Percentiles rank a stretch among this genome's conserved stretches.
Conservation (phyloP, 2,888 invertebrate species). For the Sarcophaga caerulescens region DNA sequence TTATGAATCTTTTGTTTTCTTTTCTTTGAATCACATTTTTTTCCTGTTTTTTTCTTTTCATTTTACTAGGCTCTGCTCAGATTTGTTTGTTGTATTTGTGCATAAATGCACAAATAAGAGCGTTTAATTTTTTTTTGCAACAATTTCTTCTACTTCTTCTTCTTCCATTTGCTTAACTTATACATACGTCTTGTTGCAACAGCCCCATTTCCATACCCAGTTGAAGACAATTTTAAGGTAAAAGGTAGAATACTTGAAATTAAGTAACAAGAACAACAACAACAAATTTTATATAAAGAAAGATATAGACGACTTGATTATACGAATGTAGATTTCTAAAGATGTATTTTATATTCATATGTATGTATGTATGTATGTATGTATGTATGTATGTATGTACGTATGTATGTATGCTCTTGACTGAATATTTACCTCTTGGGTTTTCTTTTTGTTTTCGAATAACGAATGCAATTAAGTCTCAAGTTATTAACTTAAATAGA, state of each 20-base stretch:
- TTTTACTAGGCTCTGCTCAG: conserved; percentile 7
- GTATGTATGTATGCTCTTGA: conserved; percentile 16
- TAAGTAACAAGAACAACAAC: conserved; percentile 60
- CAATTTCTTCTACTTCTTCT: conserved; percentile 27
- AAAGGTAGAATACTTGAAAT: conserved; percentile 61
- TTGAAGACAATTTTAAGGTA: conserved; percentile 66
- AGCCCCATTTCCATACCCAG: not conserved
- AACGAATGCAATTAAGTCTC: conserved; percentile 69
- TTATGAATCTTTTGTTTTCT: conserved; percentile 54
- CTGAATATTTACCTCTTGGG: conserved; percentile 36
- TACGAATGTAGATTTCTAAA: conserved; percentile 8
- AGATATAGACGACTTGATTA: conserved; percentile 32
- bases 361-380: not conserved
- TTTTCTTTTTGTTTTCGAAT: conserved; percentile 40
- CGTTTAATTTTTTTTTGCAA: conserved; percentile 40
- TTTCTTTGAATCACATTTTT: conserved; percentile 63
- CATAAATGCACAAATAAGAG: conserved; percentile 68
- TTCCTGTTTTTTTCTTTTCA: conserved; percentile 38
- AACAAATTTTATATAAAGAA: conserved; percentile 41
- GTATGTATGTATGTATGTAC: not conserved
- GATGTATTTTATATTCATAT: not conserved
- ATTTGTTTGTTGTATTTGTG: conserved; percentile 56
- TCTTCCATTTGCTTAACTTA: not conserved
- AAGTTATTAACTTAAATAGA: conserved; percentile 68
- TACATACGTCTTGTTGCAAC: not conserved